Evolutionary conservation across 2,797 vertebrate genomes (phyloP).

Genomic region (Argyrosomus regius): DNA sequence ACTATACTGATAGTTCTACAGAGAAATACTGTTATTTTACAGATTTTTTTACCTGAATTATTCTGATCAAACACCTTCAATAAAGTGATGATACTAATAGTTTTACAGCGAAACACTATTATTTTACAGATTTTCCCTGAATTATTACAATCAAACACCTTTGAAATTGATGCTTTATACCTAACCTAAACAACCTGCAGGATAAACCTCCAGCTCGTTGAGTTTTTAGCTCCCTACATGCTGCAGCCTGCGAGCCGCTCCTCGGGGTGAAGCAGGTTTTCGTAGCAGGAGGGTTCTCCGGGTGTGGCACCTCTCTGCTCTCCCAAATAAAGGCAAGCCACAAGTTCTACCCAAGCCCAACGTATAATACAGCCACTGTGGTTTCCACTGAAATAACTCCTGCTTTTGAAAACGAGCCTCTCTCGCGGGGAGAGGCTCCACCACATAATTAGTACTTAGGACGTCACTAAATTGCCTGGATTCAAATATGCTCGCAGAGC

Average conservation of each 20-base stretch:
- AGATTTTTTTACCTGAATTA: too few relatives aligned
- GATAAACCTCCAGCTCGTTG: not conserved
- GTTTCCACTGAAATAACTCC: slow-evolving; percentile 86
- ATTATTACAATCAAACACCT: too few relatives aligned
- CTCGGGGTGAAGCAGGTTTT: slow-evolving; percentile 26
- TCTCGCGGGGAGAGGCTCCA: slow-evolving; percentile 73
- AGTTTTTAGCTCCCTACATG: not conserved
- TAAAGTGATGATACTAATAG: too few relatives aligned
- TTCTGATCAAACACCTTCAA: too few relatives aligned
- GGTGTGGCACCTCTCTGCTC: slow-evolving; percentile 71
- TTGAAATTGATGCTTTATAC: too few relatives aligned
- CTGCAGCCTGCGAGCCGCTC: not conserved
- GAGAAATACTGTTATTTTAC: too few relatives aligned
- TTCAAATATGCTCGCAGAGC: slow-evolving; percentile 49
- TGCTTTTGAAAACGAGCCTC: slow-evolving; percentile 54
- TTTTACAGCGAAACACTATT: too few relatives aligned
- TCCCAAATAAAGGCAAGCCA: slow-evolving; percentile 68
- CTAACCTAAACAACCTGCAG: not conserved
- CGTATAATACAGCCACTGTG: slow-evolving; percentile 80
- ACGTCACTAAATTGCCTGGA: slow-evolving; percentile 51
- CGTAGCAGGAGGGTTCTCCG: slow-evolving; percentile 53
- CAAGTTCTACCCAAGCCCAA: slow-evolving; percentile 61
- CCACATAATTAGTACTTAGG: slow-evolving; percentile 83
- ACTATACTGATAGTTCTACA: too few relatives aligned
- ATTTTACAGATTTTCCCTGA: too few relatives aligned